Evolutionary conservation across 1,140 invertebrate genomes (phyloP), one percentile per base, ranked within the genome.

Genomic region (Drosophila cardini): DNA sequence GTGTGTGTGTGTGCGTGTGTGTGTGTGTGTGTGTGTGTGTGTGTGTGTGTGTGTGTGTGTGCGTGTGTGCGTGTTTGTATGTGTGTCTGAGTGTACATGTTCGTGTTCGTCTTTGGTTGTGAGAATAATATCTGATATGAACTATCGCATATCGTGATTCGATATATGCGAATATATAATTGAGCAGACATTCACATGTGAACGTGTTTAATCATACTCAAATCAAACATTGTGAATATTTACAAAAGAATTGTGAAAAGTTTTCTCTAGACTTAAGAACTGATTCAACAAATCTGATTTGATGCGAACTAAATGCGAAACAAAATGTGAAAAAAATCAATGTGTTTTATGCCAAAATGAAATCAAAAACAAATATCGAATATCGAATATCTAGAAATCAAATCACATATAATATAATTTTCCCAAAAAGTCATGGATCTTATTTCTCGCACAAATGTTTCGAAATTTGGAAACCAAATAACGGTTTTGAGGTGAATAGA

Each of bases 191-290:
- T 52, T 46, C 21, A 60, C 32, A n/a, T 57, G 11, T 42, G 13
- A 13, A 40, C 10, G 38, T 13, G n/a, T 40, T 13, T 10, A 13
- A 13, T 40, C 38, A 40, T 4, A 40, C 11, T 55, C 52, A 11
- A 55, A 36, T 55, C 52, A 11, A 55, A 36, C 11, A 10, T 21
- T 61, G 65, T 69, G 46, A 61, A 53, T 69, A 69, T 69, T 62
- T 53, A 69, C 65, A 69, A 26, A 16, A 56, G 15, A 48, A 42
- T 9, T 11, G 40, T 42, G 30, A 34, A 53, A 4, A 38, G 13
- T 60, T 6, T 32, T 45, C 34, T 32, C 32, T 50, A 50, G 45
- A 26, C 26, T 42, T 6, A 30, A 32, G n/a, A 36, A 61, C 36
- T 26, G 8, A 40, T 50, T 62, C 34, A 34, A 26, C 5, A 26